phyloP scores from a whole-genome alignment of 2,888 invertebrate genomes.

The Oscheius sp. region DNA sequence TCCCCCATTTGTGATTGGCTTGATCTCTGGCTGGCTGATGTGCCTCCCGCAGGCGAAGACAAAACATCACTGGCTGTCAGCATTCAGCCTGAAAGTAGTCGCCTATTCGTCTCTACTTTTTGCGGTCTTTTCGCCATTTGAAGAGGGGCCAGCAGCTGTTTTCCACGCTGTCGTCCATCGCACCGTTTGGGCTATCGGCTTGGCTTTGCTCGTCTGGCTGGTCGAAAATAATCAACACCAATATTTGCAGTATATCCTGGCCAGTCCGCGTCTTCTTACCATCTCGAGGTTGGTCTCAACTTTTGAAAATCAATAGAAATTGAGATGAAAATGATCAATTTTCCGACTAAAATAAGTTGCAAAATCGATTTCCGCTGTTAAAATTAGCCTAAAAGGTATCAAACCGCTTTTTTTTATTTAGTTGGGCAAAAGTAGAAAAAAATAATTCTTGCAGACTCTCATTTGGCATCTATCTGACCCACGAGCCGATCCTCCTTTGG shows the following conservation, averaged over 20 bases:
- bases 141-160: slow-evolving; percentile 17
- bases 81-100: background rate
- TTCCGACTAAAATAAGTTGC: no score
- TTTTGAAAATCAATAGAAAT: no score
- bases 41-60: background rate
- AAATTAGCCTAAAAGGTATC: no score
- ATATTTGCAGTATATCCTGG: slow-evolving; percentile 26
- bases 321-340: no score
- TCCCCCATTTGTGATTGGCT: slow-evolving; percentile 48
- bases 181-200: slow-evolving; percentile 39
- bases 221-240: slow-evolving; percentile 34
- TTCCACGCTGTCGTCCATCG: slow-evolving; percentile 37
- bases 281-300: slow-evolving; percentile 36
- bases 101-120: background rate
- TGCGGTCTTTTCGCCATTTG: slow-evolving; percentile 22
- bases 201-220: slow-evolving; percentile 32
- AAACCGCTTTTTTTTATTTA: no score
- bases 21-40: slow-evolving; percentile 16
- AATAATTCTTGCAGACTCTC: slow-evolving; percentile 38
- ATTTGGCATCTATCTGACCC: slow-evolving; percentile 53
- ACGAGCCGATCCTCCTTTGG: slow-evolving; percentile 50
- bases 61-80: background rate
- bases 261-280: slow-evolving; percentile 31
- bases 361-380: no score
- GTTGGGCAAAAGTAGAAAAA: no score